phyloP scores from a whole-genome alignment of 2,888 invertebrate genomes.

The Ophion obscuratus region DNA sequence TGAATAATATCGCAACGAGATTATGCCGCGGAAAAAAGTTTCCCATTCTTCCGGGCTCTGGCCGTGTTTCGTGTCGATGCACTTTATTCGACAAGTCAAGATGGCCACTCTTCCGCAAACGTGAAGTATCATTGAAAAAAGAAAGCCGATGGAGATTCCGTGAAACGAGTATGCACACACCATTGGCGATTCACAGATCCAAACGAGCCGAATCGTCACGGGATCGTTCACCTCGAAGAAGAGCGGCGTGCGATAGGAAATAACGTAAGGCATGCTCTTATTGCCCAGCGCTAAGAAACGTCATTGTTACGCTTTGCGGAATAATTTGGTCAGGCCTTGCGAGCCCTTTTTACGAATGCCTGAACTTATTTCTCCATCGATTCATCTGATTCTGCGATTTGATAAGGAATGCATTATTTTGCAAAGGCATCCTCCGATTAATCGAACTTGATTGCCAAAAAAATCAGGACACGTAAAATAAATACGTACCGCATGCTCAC shows the following conservation, averaged over 20 bases:
- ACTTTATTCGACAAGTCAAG: slow-evolving; percentile 48
- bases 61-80: slow-evolving; percentile 16
- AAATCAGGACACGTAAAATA: too few species aligned
- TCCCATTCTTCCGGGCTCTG: not conserved
- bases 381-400: too few species aligned
- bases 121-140: slow-evolving; percentile 53
- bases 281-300: slow-evolving; percentile 39
- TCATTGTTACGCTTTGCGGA: not conserved
- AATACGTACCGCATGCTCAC: too few species aligned
- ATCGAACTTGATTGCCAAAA: too few species aligned
- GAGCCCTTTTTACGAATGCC: too few species aligned
- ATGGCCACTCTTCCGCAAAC: slow-evolving; percentile 60
- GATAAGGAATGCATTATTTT: too few species aligned
- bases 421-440: too few species aligned
- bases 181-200: slow-evolving; percentile 55
- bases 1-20: slow-evolving; percentile 38
- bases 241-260: slow-evolving; percentile 59
- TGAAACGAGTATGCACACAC: slow-evolving; percentile 48
- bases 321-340: too few species aligned
- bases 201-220: slow-evolving; percentile 46
- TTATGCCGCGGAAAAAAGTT: slow-evolving; percentile 38
- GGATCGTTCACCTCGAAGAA: slow-evolving; percentile 55
- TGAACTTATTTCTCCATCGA: too few species aligned
- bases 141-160: slow-evolving; percentile 45
- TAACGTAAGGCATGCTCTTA: slow-evolving; percentile 42